Percentiles rank a stretch among this genome's conserved stretches.
Evolutionary conservation across 2,113 vertebrate species (phyloP).

Genomic region (Phoxinus phoxinus): DNA sequence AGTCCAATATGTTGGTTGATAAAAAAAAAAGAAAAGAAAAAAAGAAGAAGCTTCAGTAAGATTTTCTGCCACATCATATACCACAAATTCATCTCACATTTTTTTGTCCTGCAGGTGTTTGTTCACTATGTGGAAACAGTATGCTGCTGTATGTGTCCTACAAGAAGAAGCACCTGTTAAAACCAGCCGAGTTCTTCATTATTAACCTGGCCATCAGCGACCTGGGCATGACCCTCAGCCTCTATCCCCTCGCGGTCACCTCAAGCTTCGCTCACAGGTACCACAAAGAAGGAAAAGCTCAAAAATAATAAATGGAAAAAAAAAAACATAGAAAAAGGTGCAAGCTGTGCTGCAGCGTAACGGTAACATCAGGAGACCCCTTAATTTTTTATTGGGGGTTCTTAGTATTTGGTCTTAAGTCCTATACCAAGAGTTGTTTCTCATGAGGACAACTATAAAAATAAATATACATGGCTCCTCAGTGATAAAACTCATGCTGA

Average conservation of each 20-base stretch:
- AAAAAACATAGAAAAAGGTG: background rate
- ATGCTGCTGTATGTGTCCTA: conserved; percentile 78
- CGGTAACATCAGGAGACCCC: background rate
- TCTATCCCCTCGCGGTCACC: conserved; percentile 80
- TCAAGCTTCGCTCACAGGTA: conserved; percentile 84
- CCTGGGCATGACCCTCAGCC: conserved; percentile 80
- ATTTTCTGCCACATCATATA: background rate
- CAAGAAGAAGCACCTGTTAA: conserved; percentile 79
- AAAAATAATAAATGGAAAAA: background rate
- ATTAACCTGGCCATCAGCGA: conserved; percentile 82
- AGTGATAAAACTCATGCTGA: too few relatives aligned
- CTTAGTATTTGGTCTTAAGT: too few relatives aligned
- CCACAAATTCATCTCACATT: background rate
- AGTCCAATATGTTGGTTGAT: background rate
- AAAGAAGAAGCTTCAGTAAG: background rate
- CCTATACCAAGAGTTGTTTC: too few relatives aligned
- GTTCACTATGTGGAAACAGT: conserved; percentile 79
- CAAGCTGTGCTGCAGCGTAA: background rate
- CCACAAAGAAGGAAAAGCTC: conserved; percentile 12
- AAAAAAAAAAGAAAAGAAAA: background rate
- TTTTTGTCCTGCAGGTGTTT: conserved; percentile 71
- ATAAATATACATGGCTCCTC: too few relatives aligned
- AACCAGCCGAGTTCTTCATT: conserved; percentile 82
- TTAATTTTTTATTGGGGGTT: background rate
- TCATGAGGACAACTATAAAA: too few relatives aligned